Conservation (phyloP, 35 echinoderm and acorn worm genomes). For the Lytechinus pictus region DNA sequence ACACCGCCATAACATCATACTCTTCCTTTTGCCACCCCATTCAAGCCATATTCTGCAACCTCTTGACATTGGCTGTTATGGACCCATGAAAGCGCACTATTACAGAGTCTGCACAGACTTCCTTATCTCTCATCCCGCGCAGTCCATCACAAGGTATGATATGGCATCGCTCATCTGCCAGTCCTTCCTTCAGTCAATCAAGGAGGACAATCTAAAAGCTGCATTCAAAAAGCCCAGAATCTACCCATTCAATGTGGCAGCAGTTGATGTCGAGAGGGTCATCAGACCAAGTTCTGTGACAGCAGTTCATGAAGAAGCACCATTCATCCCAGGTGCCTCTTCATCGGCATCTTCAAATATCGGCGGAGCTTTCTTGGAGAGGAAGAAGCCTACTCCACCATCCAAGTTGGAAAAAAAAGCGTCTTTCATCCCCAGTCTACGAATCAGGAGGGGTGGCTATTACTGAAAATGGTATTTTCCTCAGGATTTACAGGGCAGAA, state of each 20-base stretch:
- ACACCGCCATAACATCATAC: background rate
- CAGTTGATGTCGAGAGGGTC: background rate
- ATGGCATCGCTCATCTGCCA: background rate
- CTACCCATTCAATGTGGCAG: background rate
- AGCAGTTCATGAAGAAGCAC: background rate
- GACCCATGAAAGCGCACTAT: background rate
- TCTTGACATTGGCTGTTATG: background rate
- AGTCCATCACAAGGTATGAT: background rate
- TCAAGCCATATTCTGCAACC: background rate
- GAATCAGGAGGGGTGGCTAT: too few relatives aligned
- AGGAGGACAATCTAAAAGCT: background rate
- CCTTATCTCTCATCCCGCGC: background rate
- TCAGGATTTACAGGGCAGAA: too few relatives aligned
- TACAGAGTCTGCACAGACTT: background rate
- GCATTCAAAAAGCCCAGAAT: background rate
- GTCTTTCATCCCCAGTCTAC: too few relatives aligned
- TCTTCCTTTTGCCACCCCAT: background rate
- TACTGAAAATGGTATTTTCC: too few relatives aligned
- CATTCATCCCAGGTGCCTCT: too few relatives aligned
- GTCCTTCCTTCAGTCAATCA: background rate
- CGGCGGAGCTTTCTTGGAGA: background rate
- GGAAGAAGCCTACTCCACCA: background rate
- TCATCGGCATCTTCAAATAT: background rate
- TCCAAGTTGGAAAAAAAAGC: background rate
- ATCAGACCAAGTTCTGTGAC: background rate